These are phyloP conservation scores for Nymphalis urticae DNA, from an alignment of 2,888 invertebrate genomes.

Conservation along the genomic window DNA sequence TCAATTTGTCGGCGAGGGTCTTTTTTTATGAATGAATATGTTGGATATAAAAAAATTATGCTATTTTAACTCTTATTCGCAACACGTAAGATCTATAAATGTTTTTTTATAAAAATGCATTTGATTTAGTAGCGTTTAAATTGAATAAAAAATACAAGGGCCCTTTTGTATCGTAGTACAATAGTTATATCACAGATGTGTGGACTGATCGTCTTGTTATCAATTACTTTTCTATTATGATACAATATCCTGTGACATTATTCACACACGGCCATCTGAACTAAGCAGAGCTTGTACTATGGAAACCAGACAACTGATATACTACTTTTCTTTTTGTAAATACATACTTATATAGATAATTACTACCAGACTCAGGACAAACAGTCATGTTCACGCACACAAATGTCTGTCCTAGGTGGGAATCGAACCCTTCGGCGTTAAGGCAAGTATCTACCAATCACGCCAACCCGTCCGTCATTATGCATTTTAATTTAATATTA, in stretches of 20 bases:
- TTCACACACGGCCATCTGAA: too few relatives aligned
- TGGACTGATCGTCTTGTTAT: conserved; percentile 28
- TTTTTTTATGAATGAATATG: conserved; percentile 20
- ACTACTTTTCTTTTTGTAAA: too few relatives aligned
- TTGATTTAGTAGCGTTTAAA: conserved; percentile 25
- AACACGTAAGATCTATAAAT: conserved; percentile 21
- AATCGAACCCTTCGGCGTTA: too few relatives aligned
- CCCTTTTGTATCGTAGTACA: conserved; percentile 23
- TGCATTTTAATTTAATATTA: neutral
- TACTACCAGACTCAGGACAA: too few relatives aligned
- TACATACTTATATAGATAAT: too few relatives aligned
- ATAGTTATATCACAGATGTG: conserved; percentile 33
- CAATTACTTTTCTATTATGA: conserved; percentile 17
- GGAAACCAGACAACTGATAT: too few relatives aligned
- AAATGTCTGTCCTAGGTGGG: too few relatives aligned
- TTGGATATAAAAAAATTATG: conserved; percentile 4
- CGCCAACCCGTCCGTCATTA: too few relatives aligned
- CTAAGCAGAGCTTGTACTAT: too few relatives aligned
- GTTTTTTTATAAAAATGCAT: conserved; percentile 8
- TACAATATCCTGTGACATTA: too few relatives aligned
- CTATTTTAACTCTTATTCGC: conserved; percentile 9
- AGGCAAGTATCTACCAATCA: too few relatives aligned
- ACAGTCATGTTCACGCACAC: too few relatives aligned
- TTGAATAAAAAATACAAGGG: conserved; percentile 32
- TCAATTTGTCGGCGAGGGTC: neutral